Percentiles rank a stretch among this genome's conserved stretches.
Evolutionary conservation across 2,888 invertebrate species (phyloP).

Genomic region (Melanostoma mellinum): DNA sequence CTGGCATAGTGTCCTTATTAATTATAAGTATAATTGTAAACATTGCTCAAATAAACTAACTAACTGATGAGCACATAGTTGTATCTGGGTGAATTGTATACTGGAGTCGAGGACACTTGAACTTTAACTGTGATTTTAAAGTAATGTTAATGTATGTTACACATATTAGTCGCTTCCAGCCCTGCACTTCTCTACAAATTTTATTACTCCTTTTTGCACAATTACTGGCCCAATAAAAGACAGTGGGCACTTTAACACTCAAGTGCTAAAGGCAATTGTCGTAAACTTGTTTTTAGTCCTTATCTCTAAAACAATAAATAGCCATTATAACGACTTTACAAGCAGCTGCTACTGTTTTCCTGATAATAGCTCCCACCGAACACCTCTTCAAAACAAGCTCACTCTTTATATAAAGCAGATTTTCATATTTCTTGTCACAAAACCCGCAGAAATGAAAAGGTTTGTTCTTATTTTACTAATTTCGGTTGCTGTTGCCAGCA

Average conservation of each 20-base stretch:
- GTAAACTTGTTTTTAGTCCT: background rate
- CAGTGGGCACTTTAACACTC: background rate
- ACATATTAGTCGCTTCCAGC: no score
- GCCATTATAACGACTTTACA: background rate
- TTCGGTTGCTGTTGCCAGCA: background rate
- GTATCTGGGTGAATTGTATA: no score
- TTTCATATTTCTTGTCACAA: background rate
- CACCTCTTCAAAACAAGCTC: background rate
- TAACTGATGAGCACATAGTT: no score
- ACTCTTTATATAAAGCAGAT: slow-evolving; percentile 41
- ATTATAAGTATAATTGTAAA: no score
- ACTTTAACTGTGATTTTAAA: no score
- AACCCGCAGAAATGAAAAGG: slow-evolving; percentile 35
- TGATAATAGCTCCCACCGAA: slow-evolving; percentile 18
- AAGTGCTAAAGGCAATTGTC: slow-evolving; percentile 4
- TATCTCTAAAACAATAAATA: slow-evolving; percentile 16
- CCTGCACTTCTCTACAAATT: no score
- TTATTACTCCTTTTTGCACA: no score
- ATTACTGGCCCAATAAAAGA: no score
- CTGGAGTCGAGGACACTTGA: no score
- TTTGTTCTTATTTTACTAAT: slow-evolving; percentile 13
- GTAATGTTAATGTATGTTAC: no score
- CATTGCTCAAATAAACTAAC: no score
- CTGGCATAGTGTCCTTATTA: no score
- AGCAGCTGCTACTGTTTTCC: slow-evolving; percentile 41